These are phyloP conservation scores for Drosophila hydei DNA, from an alignment of 1,140 invertebrate species.

Conservation along the genomic window DNA sequence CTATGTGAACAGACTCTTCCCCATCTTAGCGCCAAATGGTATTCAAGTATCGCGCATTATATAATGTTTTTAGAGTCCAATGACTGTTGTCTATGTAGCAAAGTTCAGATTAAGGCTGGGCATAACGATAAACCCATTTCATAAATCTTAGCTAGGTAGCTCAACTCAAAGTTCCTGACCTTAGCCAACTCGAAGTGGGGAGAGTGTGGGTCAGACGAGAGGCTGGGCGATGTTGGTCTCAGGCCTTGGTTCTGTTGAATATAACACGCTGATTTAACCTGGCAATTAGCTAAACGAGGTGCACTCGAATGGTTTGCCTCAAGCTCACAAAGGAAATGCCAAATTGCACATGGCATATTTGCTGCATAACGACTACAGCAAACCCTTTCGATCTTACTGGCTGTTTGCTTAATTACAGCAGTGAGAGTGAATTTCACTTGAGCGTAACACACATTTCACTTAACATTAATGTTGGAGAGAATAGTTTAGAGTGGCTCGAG, in stretches of 20 bases:
- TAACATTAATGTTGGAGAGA: slow-evolving; percentile 3
- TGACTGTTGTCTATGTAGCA: neutral
- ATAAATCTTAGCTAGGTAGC: too few relatives aligned
- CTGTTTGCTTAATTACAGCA: neutral
- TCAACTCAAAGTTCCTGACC: too few relatives aligned
- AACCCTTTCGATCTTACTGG: neutral
- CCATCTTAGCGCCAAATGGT: too few relatives aligned
- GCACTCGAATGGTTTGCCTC: neutral
- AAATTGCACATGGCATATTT: neutral
- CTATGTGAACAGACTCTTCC: too few relatives aligned
- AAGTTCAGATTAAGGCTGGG: neutral
- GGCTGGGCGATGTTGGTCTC: neutral
- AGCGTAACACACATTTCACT: slow-evolving; percentile 9
- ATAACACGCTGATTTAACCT: neutral
- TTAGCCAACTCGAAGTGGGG: too few relatives aligned
- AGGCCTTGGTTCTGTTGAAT: neutral
- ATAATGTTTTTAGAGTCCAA: neutral
- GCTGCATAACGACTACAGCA: neutral
- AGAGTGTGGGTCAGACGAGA: neutral
- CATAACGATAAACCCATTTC: too few relatives aligned
- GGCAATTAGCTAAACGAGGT: neutral
- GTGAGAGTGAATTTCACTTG: slow-evolving; percentile 11
- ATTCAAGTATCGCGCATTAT: neutral
- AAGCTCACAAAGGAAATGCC: neutral
- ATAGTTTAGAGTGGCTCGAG: neutral